Evolutionary conservation across 2,888 invertebrate genomes (phyloP).

Genomic region (Dryocosmus kuriphilus): DNA sequence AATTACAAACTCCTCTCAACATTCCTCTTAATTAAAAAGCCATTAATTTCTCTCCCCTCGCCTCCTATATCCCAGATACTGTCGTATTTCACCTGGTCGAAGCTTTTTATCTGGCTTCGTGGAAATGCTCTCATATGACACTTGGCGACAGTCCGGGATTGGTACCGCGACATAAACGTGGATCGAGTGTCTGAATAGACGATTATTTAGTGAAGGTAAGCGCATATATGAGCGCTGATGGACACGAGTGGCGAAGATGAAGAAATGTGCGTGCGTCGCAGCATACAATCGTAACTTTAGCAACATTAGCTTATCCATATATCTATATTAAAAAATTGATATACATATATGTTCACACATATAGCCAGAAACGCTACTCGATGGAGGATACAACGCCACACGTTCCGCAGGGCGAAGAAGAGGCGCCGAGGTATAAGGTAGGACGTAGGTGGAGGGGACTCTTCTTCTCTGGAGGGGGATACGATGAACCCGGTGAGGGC

Average conservation of each 20-base stretch:
- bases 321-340: neutral
- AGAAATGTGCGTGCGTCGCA: constrained; percentile 44
- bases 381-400: constrained; percentile 1
- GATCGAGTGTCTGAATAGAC: constrained; percentile 58
- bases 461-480: constrained; percentile 49
- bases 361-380: neutral
- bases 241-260: constrained; percentile 49
- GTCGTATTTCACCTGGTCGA: constrained; percentile 53
- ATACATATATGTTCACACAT: neutral
- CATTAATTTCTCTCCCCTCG: constrained; percentile 1
- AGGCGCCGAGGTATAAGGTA: constrained; percentile 51
- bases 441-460: constrained; percentile 48
- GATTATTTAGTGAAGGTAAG: constrained; percentile 57
- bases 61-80: constrained; percentile 22
- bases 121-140: constrained; percentile 68
- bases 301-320: neutral
- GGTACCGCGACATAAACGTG: constrained; percentile 58
- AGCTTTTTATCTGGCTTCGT: constrained; percentile 69
- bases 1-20: neutral
- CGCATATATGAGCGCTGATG: constrained; percentile 50
- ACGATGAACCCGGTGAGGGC: constrained; percentile 52
- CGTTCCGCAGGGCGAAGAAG: constrained; percentile 43
- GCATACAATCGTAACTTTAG: neutral
- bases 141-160: constrained; percentile 60
- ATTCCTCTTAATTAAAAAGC: constrained; percentile 12